Percentiles rank a stretch among this genome's conserved stretches.
Evolutionary conservation across 2,888 invertebrate genomes (phyloP).

Genomic region (Drosophila phalerata): DNA sequence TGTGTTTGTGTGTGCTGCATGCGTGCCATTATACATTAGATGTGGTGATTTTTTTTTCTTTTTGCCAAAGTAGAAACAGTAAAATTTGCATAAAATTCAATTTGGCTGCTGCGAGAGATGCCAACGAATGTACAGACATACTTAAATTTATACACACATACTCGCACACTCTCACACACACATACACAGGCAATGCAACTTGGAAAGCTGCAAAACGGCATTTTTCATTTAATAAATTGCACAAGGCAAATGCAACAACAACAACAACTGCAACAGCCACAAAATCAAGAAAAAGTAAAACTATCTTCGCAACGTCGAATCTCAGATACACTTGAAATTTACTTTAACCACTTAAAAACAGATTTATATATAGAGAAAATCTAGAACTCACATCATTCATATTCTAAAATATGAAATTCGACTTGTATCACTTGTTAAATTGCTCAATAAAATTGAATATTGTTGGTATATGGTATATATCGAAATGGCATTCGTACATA

Average conservation of each 20-base stretch:
- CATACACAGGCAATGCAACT: conserved; percentile 64
- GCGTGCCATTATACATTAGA: conserved; percentile 78
- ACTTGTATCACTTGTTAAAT: too few relatives aligned
- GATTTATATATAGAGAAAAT: neutral
- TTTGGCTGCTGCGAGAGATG: conserved; percentile 72
- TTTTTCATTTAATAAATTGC: conserved; percentile 83
- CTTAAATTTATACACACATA: conserved; percentile 21
- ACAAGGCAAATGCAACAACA: conserved; percentile 68
- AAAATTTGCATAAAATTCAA: conserved; percentile 82
- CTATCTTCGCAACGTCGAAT: conserved; percentile 20
- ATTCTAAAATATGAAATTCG: too few relatives aligned
- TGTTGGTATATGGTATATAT: too few relatives aligned
- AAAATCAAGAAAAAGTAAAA: conserved; percentile 55
- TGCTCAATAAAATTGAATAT: too few relatives aligned
- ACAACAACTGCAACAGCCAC: conserved; percentile 25
- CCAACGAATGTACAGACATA: conserved; percentile 46
- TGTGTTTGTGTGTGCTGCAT: conserved; percentile 31
- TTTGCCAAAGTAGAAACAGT: conserved; percentile 66
- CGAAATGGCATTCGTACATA: conserved; percentile 6
- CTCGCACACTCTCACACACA: conserved; percentile 12
- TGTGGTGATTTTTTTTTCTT: conserved; percentile 64
- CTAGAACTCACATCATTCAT: too few relatives aligned
- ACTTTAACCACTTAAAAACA: neutral
- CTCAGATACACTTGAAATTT: conserved; percentile 43
- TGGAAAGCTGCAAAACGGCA: conserved; percentile 83